phyloP scores from a whole-genome alignment of 2,888 invertebrate genomes.

The Acleris holmiana region DNA sequence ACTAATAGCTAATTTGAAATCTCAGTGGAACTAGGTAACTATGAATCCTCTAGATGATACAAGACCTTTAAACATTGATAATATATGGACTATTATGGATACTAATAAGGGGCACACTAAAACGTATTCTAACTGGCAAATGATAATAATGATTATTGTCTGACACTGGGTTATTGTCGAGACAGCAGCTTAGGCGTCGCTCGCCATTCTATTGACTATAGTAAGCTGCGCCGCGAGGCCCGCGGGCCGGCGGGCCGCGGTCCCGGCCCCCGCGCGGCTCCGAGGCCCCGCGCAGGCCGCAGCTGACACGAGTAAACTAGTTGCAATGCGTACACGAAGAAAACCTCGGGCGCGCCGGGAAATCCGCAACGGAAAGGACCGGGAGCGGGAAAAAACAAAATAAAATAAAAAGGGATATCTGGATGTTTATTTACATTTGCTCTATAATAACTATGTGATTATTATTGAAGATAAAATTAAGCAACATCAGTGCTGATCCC shows the following conservation, averaged over 20 bases:
- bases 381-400: slow-evolving; percentile 66
- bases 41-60: slow-evolving; percentile 29
- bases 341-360: slow-evolving; percentile 45
- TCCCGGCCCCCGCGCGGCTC: too few species aligned
- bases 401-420: slow-evolving; percentile 81
- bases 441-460: slow-evolving; percentile 79
- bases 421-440: slow-evolving; percentile 84
- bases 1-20: slow-evolving; percentile 25
- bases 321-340: slow-evolving; percentile 55
- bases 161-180: slow-evolving; percentile 85
- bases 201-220: slow-evolving; percentile 73
- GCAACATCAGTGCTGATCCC: slow-evolving; percentile 75
- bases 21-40: slow-evolving; percentile 28
- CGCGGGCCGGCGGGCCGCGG: too few species aligned
- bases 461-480: slow-evolving; percentile 77
- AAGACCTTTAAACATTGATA: slow-evolving; percentile 35
- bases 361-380: slow-evolving; percentile 41
- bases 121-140: slow-evolving; percentile 70
- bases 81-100: slow-evolving; percentile 26
- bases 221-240: slow-evolving; percentile 44
- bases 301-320: slow-evolving; percentile 47
- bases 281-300: slow-evolving; percentile 25
- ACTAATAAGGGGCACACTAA: slow-evolving; percentile 52
- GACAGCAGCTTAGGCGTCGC: slow-evolving; percentile 77
- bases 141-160: slow-evolving; percentile 81